phyloP scores from a whole-genome alignment of 1,140 invertebrate species.

The Cylas formicarius region DNA sequence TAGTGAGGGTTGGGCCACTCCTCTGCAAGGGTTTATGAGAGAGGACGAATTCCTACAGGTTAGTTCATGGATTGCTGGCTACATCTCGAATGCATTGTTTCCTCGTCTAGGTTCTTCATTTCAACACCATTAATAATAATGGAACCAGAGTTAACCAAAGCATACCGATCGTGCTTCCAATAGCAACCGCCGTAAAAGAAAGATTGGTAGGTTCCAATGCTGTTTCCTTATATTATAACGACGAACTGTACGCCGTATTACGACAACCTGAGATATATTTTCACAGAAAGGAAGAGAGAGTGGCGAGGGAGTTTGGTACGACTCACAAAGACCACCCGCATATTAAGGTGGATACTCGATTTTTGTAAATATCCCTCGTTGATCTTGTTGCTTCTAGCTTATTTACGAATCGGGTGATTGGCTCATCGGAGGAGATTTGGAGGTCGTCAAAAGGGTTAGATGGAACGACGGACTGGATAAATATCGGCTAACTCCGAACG shows the following conservation, averaged over 20 bases:
- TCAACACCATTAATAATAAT: slow-evolving; percentile 72
- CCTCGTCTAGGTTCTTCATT: slow-evolving; percentile 63
- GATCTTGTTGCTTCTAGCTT: slow-evolving; percentile 59
- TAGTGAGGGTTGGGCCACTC: slow-evolving; percentile 95
- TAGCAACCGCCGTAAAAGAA: slow-evolving; percentile 68
- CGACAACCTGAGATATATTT: slow-evolving; percentile 86
- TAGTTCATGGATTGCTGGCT: neutral
- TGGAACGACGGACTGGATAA: slow-evolving; percentile 96
- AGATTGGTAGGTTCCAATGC: slow-evolving; percentile 57
- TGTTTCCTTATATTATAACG: slow-evolving; percentile 62
- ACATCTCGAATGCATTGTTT: no score
- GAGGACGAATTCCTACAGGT: slow-evolving; percentile 85
- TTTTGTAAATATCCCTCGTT: slow-evolving; percentile 1
- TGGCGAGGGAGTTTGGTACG: slow-evolving; percentile 88
- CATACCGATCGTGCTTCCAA: slow-evolving; percentile 88
- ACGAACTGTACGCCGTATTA: slow-evolving; percentile 75
- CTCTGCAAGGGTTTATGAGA: slow-evolving; percentile 93
- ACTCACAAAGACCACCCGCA: slow-evolving; percentile 82
- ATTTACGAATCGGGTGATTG: slow-evolving; percentile 92
- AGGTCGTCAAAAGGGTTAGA: slow-evolving; percentile 80
- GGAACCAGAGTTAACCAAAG: slow-evolving; percentile 78
- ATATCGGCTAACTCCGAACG: slow-evolving; percentile 89
- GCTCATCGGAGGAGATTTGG: slow-evolving; percentile 88
- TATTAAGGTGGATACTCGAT: slow-evolving; percentile 53
- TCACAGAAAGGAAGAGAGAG: slow-evolving; percentile 92